Conservation (phyloP, 1,140 invertebrate species). For the Drosophila sturtevanti region DNA sequence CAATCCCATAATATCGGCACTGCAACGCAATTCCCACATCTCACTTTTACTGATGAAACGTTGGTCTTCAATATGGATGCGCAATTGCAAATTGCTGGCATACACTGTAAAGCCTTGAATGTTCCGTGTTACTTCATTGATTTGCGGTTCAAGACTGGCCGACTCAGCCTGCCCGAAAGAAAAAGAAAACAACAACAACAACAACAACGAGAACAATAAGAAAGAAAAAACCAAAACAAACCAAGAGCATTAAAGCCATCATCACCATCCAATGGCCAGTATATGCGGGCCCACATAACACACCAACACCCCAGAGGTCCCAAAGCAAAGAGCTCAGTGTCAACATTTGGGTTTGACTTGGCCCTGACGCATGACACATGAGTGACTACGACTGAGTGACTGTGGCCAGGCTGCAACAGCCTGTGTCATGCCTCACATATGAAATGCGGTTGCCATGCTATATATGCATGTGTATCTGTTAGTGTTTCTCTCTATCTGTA, state of each 20-base stretch:
- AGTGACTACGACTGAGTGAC: background rate
- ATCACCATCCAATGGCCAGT: background rate
- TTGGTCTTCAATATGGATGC: constrained; percentile 72
- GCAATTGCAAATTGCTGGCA: constrained; percentile 70
- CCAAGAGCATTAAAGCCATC: constrained; percentile 3
- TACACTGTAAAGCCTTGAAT: constrained; percentile 73
- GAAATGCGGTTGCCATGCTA: background rate
- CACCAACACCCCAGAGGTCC: background rate
- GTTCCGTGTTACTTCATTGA: constrained; percentile 76
- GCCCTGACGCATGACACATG: constrained; percentile 1
- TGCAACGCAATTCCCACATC: constrained; percentile 71
- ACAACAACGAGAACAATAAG: background rate
- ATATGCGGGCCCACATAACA: constrained; percentile 23
- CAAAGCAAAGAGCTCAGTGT: constrained; percentile 15
- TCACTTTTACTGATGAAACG: constrained; percentile 78
- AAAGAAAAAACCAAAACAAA: constrained; percentile 13
- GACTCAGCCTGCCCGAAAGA: constrained; percentile 56
- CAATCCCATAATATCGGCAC: constrained; percentile 72
- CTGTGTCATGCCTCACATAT: constrained; percentile 4
- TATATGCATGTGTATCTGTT: too few species aligned
- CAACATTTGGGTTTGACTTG: constrained; percentile 24
- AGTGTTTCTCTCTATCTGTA: background rate
- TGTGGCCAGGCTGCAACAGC: constrained; percentile 6
- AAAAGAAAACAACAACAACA: constrained; percentile 5
- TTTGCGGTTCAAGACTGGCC: constrained; percentile 69